Conservation (phyloP, 2,888 invertebrate species). For the Drymonia ruficornis region DNA sequence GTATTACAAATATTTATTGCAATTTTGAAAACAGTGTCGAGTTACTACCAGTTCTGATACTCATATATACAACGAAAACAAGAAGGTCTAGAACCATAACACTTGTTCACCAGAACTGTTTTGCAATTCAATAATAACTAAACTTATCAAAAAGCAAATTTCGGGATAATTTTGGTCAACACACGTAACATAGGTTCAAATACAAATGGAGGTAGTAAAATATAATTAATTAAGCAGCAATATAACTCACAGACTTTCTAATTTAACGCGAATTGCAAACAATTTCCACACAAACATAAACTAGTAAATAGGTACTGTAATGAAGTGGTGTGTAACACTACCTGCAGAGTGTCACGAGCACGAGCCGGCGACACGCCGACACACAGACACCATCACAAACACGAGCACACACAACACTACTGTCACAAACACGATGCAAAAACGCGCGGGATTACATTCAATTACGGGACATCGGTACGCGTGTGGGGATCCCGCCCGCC, state of each 20-base stretch:
- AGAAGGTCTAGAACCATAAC: no score
- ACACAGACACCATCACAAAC: conserved; percentile 5
- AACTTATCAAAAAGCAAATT: no score
- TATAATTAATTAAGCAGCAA: background rate
- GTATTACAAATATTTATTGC: no score
- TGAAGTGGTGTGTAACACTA: background rate
- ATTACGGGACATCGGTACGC: conserved; percentile 5
- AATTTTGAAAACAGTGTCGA: no score
- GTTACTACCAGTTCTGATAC: no score
- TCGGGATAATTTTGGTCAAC: background rate
- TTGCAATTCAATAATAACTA: no score
- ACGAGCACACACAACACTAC: conserved; percentile 1
- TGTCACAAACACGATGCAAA: conserved; percentile 1
- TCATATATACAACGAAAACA: no score
- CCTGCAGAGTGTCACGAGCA: background rate
- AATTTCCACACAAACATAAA: background rate
- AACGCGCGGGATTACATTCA: conserved; percentile 8
- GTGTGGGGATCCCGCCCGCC: conserved; percentile 50
- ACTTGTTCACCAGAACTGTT: no score
- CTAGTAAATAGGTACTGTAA: conserved; percentile 1
- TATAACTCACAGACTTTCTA: background rate
- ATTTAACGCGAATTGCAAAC: background rate
- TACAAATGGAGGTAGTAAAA: background rate
- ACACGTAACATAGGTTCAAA: background rate
- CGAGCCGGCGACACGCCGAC: conserved; percentile 4